Base-by-base conservation (phyloP, 2,797 vertebrate species). In the Eupleurogrammus muticus region DNA sequence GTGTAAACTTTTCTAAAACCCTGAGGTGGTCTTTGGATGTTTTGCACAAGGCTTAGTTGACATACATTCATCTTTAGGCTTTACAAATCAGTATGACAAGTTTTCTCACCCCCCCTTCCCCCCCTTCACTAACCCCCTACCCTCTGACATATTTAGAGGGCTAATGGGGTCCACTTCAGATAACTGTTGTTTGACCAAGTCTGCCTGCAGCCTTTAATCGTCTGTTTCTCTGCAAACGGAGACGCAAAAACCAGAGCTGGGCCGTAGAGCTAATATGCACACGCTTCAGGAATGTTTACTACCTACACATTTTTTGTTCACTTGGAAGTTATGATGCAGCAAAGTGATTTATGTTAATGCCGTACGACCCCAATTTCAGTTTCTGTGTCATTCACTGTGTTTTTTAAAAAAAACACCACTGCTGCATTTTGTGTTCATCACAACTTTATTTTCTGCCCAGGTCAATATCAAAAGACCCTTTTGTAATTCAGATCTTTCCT, bases 141-240 rank as follows among this genome's bases (percentile, higher is more conserved):
- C 76, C 46, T 56, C 71, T 70, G 82, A 84, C 81, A 85, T 84
- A 84, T 84, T 73, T 71, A 46, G 70, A 83, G 75, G 57, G 80
- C 87, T 93, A 90, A 93, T 91, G 91, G 87, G 80, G 73, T 89
- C 82, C 85, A 88, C 88, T 90, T 74, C 73, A 91, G 89, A 92
- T 91, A 91, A 79, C 75, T 3, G 20, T 50, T 91, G 91, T 90
- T 92, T 93, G 87, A 85, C 86, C 68, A 88, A 73, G 85, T 83
- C 89, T 75, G 82, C 62, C 82, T 89, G 69, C 54, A 66, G 50
- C 77, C 85, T 87, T 86, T 91, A 86, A 91, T 87, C 74, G 86
- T 85, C 76, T 83, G 84, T 79, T 84, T 81, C 80, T 81, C 80
- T 81, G 90, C 90, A 90, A 87, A 84, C 82, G 38, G 28, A 79